Evolutionary conservation across 2,113 vertebrate genomes (phyloP).

Genomic region (Caranx melampygus): DNA sequence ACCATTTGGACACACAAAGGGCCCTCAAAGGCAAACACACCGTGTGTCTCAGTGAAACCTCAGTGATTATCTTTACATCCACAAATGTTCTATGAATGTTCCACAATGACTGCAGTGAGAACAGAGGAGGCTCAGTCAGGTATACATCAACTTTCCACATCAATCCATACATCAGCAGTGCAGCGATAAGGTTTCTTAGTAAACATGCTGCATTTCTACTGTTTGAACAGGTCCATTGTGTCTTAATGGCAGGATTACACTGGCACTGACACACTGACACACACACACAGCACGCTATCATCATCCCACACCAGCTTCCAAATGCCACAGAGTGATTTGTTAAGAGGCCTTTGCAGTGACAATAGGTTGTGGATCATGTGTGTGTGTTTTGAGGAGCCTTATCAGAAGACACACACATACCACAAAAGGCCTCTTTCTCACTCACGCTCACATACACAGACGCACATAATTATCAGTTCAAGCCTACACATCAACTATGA

Average conservation of each 20-base stretch:
- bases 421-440: slow-evolving; percentile 10
- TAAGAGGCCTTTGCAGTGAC: slow-evolving; percentile 16
- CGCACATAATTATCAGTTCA: background rate
- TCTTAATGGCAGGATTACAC: slow-evolving; percentile 45
- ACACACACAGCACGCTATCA: slow-evolving; percentile 51
- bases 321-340: slow-evolving; percentile 51
- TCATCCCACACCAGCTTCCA: slow-evolving; percentile 35
- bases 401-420: slow-evolving; percentile 42
- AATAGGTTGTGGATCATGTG: slow-evolving; percentile 29
- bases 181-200: slow-evolving; percentile 55
- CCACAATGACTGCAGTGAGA: slow-evolving; percentile 4
- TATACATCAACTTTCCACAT: slow-evolving; percentile 23
- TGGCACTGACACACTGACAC: slow-evolving; percentile 26
- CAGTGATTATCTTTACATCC: slow-evolving; percentile 46
- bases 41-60: slow-evolving; percentile 20
- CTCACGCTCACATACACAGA: background rate
- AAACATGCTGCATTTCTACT: slow-evolving; percentile 52
- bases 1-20: slow-evolving; percentile 46
- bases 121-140: slow-evolving; percentile 3
- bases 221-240: slow-evolving; percentile 55
- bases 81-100: slow-evolving; percentile 9
- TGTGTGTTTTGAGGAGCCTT: slow-evolving; percentile 32
- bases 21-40: slow-evolving; percentile 17
- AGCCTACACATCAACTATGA: background rate
- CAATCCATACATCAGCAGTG: background rate